Evolutionary conservation across 2,113 vertebrate species (phyloP).

Genomic region (Xiphophorus maculatus): DNA sequence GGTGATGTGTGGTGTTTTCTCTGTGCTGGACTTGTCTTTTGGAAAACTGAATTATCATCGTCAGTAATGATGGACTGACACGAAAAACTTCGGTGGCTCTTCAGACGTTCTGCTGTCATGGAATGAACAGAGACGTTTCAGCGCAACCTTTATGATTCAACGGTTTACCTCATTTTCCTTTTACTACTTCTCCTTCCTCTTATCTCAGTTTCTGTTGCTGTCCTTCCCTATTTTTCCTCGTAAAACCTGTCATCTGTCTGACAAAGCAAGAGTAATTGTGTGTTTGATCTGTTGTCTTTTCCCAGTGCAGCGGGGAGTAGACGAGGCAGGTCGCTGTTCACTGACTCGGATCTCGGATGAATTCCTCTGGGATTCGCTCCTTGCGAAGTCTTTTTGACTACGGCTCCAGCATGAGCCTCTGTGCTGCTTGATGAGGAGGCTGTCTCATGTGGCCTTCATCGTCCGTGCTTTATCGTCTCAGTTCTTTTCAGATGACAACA

Average conservation of each 20-base stretch:
- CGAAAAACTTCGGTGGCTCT: too few relatives aligned
- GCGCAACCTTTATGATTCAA: conserved; percentile 1
- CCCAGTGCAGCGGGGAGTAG: conserved; percentile 1
- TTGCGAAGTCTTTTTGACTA: conserved; percentile 31
- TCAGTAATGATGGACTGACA: too few relatives aligned
- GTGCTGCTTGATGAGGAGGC: conserved; percentile 11
- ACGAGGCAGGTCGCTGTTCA: conserved; percentile 53
- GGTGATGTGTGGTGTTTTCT: not conserved
- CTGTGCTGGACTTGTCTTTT: not conserved
- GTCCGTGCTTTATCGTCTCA: not conserved
- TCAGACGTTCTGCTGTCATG: too few relatives aligned
- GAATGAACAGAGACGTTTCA: not conserved
- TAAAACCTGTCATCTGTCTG: conserved; percentile 22
- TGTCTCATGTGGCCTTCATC: conserved; percentile 40
- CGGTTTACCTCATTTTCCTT: not conserved
- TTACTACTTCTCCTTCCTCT: conserved; percentile 50
- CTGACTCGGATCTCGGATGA: conserved; percentile 45
- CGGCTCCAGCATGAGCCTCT: not conserved
- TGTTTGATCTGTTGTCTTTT: not conserved
- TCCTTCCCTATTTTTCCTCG: conserved; percentile 37
- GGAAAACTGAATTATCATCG: too few relatives aligned
- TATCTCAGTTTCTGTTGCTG: conserved; percentile 27
- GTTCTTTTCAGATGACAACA: not conserved
- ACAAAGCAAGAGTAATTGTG: not conserved
- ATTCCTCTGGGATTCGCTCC: conserved; percentile 31